These are phyloP conservation scores for Trinectes maculatus DNA, from an alignment of 2,113 vertebrate species.

Conservation along the genomic window DNA sequence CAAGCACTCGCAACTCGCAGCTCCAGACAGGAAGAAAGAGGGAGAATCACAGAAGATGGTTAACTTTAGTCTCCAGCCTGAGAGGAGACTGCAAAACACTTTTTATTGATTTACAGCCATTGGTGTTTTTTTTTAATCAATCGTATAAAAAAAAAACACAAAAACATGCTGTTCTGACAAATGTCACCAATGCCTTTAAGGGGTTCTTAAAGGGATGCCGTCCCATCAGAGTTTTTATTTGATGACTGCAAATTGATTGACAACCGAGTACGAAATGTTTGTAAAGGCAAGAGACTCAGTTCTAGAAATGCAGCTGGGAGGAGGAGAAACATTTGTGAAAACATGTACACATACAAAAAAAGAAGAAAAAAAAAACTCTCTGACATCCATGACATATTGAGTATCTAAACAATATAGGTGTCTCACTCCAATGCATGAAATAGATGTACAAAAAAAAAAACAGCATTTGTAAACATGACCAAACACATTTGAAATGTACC, in stretches of 20 bases:
- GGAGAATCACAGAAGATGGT: constrained; percentile 35
- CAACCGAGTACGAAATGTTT: constrained; percentile 69
- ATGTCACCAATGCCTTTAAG: constrained; percentile 81
- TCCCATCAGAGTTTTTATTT: constrained; percentile 64
- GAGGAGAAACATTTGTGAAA: constrained; percentile 55
- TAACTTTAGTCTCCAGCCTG: constrained; percentile 37
- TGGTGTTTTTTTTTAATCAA: constrained; percentile 60
- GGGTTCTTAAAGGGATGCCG: constrained; percentile 77
- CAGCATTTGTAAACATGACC: constrained; percentile 76
- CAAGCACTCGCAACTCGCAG: constrained; percentile 42
- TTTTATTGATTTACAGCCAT: constrained; percentile 59
- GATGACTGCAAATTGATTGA: too few species aligned
- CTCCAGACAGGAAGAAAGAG: constrained; percentile 12
- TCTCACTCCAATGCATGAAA: constrained; percentile 80
- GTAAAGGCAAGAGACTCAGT: constrained; percentile 61
- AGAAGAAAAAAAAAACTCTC: constrained; percentile 42
- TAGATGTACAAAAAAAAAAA: constrained; percentile 63
- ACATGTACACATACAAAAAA: constrained; percentile 54
- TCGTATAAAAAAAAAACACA: constrained; percentile 37
- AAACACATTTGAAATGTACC: constrained; percentile 74
- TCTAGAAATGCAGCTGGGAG: constrained; percentile 40
- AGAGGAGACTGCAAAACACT: constrained; percentile 45
- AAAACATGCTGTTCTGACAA: constrained; percentile 68
- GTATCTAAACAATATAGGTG: constrained; percentile 66
- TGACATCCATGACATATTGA: constrained; percentile 64